A percentile compares a stretch with the other conserved stretches of the same genome.
These are phyloP conservation scores for Chrysocyon brachyurus DNA, from an alignment of 2,797 vertebrate species.

Conservation along the genomic window DNA sequence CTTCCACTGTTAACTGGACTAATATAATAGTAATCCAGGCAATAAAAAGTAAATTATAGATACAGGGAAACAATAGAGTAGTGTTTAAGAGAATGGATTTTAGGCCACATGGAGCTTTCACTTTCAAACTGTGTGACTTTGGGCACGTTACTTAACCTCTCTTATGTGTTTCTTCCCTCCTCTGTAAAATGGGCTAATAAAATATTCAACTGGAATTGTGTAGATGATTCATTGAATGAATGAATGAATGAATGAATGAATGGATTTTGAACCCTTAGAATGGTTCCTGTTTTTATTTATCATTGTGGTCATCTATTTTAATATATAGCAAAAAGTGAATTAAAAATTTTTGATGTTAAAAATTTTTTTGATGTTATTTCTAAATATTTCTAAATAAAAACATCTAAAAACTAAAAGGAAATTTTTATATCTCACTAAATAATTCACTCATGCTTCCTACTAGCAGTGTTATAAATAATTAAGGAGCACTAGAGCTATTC, in stretches of 20 bases:
- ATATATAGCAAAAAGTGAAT: background rate
- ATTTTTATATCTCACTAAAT: background rate
- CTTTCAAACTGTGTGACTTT: background rate
- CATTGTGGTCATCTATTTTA: background rate
- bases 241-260: background rate
- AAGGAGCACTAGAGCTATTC: background rate
- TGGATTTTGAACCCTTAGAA: background rate
- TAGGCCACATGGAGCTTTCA: background rate
- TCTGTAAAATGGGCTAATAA: background rate
- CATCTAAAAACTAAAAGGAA: background rate
- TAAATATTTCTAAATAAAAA: background rate
- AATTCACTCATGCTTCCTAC: background rate
- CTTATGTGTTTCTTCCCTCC: background rate
- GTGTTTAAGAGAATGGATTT: background rate
- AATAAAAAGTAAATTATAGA: background rate
- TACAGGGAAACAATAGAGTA: background rate
- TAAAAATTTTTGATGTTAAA: background rate
- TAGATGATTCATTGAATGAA: too few relatives aligned
- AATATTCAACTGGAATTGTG: background rate
- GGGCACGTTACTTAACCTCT: background rate
- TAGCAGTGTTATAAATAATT: constrained; percentile 22
- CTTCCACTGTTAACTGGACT: background rate
- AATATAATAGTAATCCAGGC: background rate
- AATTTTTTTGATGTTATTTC: too few relatives aligned
- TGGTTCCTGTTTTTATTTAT: background rate